A percentile compares a stretch with the other conserved stretches of the same genome.
Conservation (phyloP, 2,888 invertebrate genomes). For the Helobdella robusta region DNA sequence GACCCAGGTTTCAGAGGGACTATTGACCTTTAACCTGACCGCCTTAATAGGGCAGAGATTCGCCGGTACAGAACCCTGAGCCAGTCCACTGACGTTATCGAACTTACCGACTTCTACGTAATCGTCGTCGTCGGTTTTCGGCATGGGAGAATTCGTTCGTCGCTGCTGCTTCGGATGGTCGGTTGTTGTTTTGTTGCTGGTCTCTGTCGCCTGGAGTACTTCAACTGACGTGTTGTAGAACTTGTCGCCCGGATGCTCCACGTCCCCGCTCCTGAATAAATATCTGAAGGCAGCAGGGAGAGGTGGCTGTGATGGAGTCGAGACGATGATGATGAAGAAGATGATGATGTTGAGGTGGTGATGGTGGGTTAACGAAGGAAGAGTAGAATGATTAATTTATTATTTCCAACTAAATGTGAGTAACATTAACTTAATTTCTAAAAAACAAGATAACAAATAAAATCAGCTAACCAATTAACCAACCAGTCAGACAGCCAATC, state of each 20-base stretch:
- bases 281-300: slow-evolving; percentile 38
- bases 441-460: too few relatives aligned
- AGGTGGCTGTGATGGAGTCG: slow-evolving; percentile 3
- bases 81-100: slow-evolving; percentile 66
- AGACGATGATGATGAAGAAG: neutral
- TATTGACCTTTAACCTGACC: slow-evolving; percentile 68
- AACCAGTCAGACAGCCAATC: too few relatives aligned
- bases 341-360: neutral
- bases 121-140: slow-evolving; percentile 60
- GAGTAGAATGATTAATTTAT: too few relatives aligned
- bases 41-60: slow-evolving; percentile 62
- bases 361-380: neutral
- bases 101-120: slow-evolving; percentile 65
- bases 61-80: slow-evolving; percentile 61
- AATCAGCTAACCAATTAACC: too few relatives aligned
- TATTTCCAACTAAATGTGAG: too few relatives aligned
- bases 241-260: slow-evolving; percentile 76
- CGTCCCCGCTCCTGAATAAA: slow-evolving; percentile 64
- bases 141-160: slow-evolving; percentile 49
- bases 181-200: neutral
- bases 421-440: too few relatives aligned
- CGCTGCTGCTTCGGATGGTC: neutral
- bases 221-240: slow-evolving; percentile 79
- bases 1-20: slow-evolving; percentile 76
- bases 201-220: slow-evolving; percentile 55